phyloP scores from a whole-genome alignment of 2,888 invertebrate species.

The Mystacides longicornis region DNA sequence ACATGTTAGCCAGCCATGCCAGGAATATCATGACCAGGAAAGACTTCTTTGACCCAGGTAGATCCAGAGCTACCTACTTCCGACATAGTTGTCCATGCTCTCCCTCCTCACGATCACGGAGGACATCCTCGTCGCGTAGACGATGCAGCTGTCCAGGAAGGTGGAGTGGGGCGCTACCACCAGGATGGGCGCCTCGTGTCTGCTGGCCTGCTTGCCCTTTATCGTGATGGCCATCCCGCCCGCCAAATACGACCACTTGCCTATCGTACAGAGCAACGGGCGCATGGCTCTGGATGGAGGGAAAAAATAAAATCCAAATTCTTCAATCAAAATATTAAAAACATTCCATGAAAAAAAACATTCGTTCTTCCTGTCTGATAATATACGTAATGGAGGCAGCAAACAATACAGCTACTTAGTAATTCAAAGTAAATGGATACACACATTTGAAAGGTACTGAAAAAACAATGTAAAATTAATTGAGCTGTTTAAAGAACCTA shows the following conservation, averaged over 20 bases:
- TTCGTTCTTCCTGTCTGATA: too few species aligned
- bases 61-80: conserved; percentile 60
- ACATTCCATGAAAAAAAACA: neutral
- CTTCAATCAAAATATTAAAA: neutral
- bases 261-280: conserved; percentile 64
- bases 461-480: too few species aligned
- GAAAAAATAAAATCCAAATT: neutral
- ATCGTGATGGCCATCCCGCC: conserved; percentile 72
- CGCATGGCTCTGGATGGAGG: conserved; percentile 47
- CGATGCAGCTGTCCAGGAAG: conserved; percentile 80
- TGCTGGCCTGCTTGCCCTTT: conserved; percentile 66
- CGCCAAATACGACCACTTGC: conserved; percentile 65
- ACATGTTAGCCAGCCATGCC: too few species aligned
- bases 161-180: conserved; percentile 85
- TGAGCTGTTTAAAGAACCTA: too few species aligned
- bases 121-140: conserved; percentile 74
- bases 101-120: conserved; percentile 78
- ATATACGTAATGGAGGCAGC: too few species aligned
- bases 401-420: too few species aligned
- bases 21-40: neutral
- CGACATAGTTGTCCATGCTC: conserved; percentile 75
- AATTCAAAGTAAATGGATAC: too few species aligned
- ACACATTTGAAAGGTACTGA: too few species aligned
- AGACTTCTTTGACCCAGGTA: too few species aligned
- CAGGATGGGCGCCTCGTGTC: conserved; percentile 76